phyloP scores from a whole-genome alignment of 1,140 invertebrate genomes.

The Drosophila mayri region DNA sequence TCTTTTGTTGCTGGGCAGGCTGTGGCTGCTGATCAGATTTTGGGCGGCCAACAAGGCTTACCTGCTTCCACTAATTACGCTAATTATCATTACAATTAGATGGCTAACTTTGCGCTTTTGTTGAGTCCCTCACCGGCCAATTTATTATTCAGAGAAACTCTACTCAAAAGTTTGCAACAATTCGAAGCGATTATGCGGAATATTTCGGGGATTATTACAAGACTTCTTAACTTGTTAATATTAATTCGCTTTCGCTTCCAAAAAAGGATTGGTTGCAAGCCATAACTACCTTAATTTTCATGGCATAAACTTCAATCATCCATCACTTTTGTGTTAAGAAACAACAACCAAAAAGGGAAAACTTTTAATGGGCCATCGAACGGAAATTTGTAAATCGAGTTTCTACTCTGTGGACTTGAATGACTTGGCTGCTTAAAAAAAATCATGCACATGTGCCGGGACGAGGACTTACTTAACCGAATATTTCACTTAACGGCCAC shows the following conservation, averaged over 20 bases:
- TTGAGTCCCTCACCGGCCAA: constrained; percentile 5
- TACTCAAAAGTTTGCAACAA: constrained; percentile 19
- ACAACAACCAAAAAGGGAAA: constrained; percentile 35
- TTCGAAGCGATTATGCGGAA: constrained; percentile 1
- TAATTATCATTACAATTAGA: constrained; percentile 72
- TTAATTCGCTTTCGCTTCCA: background rate
- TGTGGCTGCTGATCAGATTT: constrained; percentile 56
- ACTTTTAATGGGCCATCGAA: constrained; percentile 77
- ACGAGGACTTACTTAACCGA: constrained; percentile 1
- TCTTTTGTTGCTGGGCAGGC: background rate
- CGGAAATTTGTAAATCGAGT: constrained; percentile 62
- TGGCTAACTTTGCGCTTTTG: constrained; percentile 37
- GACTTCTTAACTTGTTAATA: background rate
- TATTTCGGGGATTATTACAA: background rate
- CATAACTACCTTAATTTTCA: background rate
- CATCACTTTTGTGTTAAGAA: constrained; percentile 12
- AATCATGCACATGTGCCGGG: constrained; percentile 5
- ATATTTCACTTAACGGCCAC: constrained; percentile 39
- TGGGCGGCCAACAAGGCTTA: constrained; percentile 39
- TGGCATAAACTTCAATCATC: constrained; percentile 22
- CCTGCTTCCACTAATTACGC: constrained; percentile 55
- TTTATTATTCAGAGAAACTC: constrained; percentile 41
- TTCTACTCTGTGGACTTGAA: constrained; percentile 25
- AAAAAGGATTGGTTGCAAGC: no score
- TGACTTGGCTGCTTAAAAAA: constrained; percentile 8